Base-by-base conservation (phyloP, 2,113 vertebrate genomes). In the Corydoras sp. region DNA sequence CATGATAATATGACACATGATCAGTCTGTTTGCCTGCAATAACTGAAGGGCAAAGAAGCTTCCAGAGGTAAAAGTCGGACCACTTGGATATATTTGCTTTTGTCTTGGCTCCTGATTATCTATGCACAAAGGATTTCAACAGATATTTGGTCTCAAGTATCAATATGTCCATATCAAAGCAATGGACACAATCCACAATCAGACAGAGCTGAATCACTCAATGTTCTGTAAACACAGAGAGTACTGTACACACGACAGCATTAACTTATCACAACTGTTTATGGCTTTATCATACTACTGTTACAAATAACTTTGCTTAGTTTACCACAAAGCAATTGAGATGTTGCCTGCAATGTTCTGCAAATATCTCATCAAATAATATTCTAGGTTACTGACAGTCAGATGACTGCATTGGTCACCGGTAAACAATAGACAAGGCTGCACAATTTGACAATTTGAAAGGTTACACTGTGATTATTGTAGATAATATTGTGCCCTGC, bases 21-120 rank as follows among this genome's bases (percentile, higher is more conserved):
- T 76, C 81, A 75, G 67, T 76, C 29, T 76, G 76, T 77, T 73
- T 75, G 76, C 76, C 77, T 74, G 67, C n/a, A 68, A 79, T 60
- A 15, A 59, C 14, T 29, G 11, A 31, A 32, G 56, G 35, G 24
- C 30, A 18, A 9, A 24, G 69, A 72, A 43, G 49, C 54, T 49
- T 75, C 69, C 35, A 69, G 65, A 75, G 68, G 65, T 12, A 43
- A n/a, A 13, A 12, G 58, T 31, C 48, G 6, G 32, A 71, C 18
- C 11, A 14, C 31, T 73, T n/a, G 13, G 31, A 3, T 65, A 14
- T 3, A 9, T 0, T 0, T 0, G 3, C 10, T 67, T 61, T 3
- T 54, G 12, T 32, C 62, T 48, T 1, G 8, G 58, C 35, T 54
- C 55, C 24, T 15, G 24, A 10, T 58, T 61, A 53, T 15, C n/a